phyloP scores from a whole-genome alignment of 2,888 invertebrate species.

The Alloplasta piceator region DNA sequence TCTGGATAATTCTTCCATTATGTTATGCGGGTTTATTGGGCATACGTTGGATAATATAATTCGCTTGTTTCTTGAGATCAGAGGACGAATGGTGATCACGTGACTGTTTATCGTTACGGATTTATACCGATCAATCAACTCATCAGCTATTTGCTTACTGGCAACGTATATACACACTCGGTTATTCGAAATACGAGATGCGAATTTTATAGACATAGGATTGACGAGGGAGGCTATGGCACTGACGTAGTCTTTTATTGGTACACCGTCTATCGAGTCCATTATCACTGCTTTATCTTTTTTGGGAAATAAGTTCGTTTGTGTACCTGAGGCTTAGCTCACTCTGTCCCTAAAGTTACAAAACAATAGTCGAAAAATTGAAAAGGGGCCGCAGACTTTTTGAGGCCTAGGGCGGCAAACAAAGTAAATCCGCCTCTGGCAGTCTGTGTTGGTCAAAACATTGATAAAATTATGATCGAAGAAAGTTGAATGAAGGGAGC shows the following conservation, averaged over 20 bases:
- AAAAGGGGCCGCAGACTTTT: too few relatives aligned
- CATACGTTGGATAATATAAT: slow-evolving; percentile 57
- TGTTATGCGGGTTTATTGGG: slow-evolving; percentile 45
- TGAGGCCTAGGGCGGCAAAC: too few relatives aligned
- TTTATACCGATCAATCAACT: slow-evolving; percentile 36
- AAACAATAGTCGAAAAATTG: too few relatives aligned
- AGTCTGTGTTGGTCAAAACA: too few relatives aligned
- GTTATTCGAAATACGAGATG: slow-evolving; percentile 53
- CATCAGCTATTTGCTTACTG: slow-evolving; percentile 36
- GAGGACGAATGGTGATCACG: slow-evolving; percentile 19
- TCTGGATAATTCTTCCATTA: slow-evolving; percentile 22
- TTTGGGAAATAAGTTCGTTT: slow-evolving; percentile 36
- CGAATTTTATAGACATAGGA: slow-evolving; percentile 46
- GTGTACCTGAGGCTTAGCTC: slow-evolving; percentile 27
- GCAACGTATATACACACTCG: slow-evolving; percentile 60
- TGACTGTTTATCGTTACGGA: slow-evolving; percentile 14
- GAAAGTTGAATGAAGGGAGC: too few relatives aligned
- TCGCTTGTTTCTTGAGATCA: slow-evolving; percentile 47
- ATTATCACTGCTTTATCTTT: slow-evolving; percentile 51
- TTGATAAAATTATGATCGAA: too few relatives aligned
- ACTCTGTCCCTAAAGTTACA: too few relatives aligned
- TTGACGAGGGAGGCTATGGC: slow-evolving; percentile 43
- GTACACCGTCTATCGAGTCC: slow-evolving; percentile 32
- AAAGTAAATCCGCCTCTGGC: too few relatives aligned
- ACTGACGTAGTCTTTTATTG: slow-evolving; percentile 34